phyloP scores from a whole-genome alignment of 2,113 vertebrate species.

The Equus przewalskii region DNA sequence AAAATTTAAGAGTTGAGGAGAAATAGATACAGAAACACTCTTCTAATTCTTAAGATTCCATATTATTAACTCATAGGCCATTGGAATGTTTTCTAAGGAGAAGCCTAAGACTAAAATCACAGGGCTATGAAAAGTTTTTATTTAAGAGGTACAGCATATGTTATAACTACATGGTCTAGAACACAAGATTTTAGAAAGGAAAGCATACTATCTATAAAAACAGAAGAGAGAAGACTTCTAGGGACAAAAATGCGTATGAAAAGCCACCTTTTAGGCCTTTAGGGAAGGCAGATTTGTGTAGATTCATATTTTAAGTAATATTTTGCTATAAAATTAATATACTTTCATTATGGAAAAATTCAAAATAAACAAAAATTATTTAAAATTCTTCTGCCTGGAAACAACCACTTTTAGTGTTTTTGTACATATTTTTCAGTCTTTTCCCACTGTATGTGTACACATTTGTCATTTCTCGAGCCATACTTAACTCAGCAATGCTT shows the following conservation, averaged over 20 bases:
- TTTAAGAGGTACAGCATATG: conserved; percentile 25
- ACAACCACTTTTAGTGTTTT: not conserved
- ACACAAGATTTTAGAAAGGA: not conserved
- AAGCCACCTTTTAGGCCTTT: not conserved
- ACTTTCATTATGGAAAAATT: conserved; percentile 7
- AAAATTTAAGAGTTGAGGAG: conserved; percentile 23
- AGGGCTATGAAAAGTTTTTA: not conserved
- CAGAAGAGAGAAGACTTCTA: not conserved
- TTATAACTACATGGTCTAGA: not conserved
- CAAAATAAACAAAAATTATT: conserved; percentile 36
- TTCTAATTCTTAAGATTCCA: conserved; percentile 40
- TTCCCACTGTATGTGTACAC: not conserved
- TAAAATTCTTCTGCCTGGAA: conserved; percentile 2
- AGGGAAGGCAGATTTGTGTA: not conserved
- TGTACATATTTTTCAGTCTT: not conserved
- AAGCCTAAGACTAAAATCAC: not conserved
- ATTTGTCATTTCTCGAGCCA: conserved; percentile 36
- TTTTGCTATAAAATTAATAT: conserved; percentile 26
- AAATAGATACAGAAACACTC: not conserved
- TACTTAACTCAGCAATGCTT: conserved; percentile 47
- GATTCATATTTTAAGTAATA: conserved; percentile 27
- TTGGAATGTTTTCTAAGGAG: conserved; percentile 27
- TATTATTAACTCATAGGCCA: conserved; percentile 2
- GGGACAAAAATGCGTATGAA: not conserved
- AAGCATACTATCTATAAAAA: not conserved